Conservation (phyloP, 2,797 vertebrate genomes). For the Phoeniculus purpureus region DNA sequence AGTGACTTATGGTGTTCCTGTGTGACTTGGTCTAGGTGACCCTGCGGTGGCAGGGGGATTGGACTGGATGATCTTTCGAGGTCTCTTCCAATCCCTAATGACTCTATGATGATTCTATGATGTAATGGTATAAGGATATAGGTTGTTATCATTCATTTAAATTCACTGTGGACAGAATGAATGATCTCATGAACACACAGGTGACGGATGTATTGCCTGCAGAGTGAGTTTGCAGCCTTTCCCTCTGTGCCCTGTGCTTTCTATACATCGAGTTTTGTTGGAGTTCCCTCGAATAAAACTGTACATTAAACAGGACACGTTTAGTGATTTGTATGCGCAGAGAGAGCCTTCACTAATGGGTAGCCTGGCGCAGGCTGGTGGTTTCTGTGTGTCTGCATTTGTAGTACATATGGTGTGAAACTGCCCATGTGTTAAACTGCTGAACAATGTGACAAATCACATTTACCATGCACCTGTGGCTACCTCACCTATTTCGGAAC, state of each 20-base stretch:
- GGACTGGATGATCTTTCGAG: no score
- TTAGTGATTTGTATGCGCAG: not conserved
- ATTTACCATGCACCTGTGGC: conserved; percentile 63
- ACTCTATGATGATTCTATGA: no score
- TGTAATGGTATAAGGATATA: no score
- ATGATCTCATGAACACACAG: not conserved
- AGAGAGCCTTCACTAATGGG: not conserved
- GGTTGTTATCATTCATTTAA: not conserved
- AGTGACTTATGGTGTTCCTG: no score
- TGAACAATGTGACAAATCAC: conserved; percentile 67
- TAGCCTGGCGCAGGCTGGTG: not conserved
- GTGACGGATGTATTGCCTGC: not conserved
- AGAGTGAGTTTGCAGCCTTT: not conserved
- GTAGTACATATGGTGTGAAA: conserved; percentile 38
- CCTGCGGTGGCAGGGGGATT: no score
- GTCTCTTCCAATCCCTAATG: no score
- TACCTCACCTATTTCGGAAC: conserved; percentile 50
- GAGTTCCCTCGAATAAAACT: not conserved
- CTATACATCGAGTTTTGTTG: not conserved
- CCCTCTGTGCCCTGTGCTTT: not conserved
- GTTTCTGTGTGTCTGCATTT: conserved; percentile 23
- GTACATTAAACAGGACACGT: not conserved
- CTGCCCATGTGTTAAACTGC: conserved; percentile 55
- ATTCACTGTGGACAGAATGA: not conserved
- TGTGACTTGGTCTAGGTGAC: no score